phyloP scores from a whole-genome alignment of 2,888 invertebrate genomes.

The Chloromyia formosa region DNA sequence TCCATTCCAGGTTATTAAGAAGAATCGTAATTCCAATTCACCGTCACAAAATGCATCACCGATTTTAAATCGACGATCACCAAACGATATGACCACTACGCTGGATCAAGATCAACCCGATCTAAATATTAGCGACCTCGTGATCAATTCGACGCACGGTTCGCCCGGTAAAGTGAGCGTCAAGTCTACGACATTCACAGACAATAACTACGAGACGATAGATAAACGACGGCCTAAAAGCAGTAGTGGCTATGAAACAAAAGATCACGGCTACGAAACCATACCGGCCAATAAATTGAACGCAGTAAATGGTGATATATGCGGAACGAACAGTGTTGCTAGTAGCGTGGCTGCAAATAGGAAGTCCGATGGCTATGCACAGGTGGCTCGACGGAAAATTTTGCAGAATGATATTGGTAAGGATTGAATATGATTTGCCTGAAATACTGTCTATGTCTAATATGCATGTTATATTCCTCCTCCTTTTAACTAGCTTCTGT shows the following conservation, averaged over 20 bases:
- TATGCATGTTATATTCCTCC: conserved; percentile 17
- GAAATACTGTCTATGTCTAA: background rate
- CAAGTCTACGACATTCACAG: conserved; percentile 57
- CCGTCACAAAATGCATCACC: conserved; percentile 62
- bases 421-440: background rate
- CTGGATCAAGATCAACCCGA: conserved; percentile 38
- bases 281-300: conserved; percentile 60
- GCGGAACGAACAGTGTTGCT: conserved; percentile 20
- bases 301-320: background rate
- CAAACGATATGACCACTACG: conserved; percentile 37
- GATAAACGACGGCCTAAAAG: conserved; percentile 62
- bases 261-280: conserved; percentile 74
- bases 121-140: conserved; percentile 50
- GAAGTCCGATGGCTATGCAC: conserved; percentile 63
- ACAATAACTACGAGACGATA: conserved; percentile 72
- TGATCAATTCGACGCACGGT: conserved; percentile 51
- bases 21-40: conserved; percentile 61
- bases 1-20: conserved; percentile 61
- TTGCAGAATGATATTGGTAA: conserved; percentile 37
- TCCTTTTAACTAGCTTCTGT: background rate
- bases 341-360: conserved; percentile 57
- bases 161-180: conserved; percentile 65
- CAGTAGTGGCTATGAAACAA: conserved; percentile 62
- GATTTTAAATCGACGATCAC: conserved; percentile 55
- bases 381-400: conserved; percentile 51